Conservation (phyloP, 2,797 vertebrate species). For the Cyclopterus lumpus region DNA sequence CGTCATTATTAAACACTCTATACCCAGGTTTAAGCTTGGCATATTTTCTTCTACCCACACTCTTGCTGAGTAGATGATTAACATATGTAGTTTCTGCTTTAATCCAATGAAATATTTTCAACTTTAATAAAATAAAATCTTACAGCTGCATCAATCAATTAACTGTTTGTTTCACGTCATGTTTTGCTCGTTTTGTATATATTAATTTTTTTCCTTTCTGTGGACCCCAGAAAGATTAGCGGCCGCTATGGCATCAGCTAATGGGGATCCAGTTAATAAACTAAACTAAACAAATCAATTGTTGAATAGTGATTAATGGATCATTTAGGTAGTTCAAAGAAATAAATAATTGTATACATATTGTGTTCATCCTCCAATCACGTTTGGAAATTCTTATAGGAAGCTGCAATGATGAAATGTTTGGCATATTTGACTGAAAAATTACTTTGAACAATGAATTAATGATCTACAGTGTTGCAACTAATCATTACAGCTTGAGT, state of each 20-base stretch:
- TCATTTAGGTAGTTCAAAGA: not conserved
- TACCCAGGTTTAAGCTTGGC: not conserved
- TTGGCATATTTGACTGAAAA: not conserved
- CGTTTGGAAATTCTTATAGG: not conserved
- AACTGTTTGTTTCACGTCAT: too few relatives aligned
- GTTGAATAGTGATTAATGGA: not conserved
- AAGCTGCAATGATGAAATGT: not conserved
- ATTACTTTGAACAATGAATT: not conserved
- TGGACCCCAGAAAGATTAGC: too few relatives aligned
- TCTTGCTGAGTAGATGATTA: not conserved
- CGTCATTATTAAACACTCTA: not conserved
- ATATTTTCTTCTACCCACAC: not conserved
- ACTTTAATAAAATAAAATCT: not conserved
- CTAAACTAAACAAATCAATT: too few relatives aligned
- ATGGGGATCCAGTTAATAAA: too few relatives aligned
- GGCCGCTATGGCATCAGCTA: too few relatives aligned
- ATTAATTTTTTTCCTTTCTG: too few relatives aligned
- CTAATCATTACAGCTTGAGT: not conserved
- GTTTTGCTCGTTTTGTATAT: too few relatives aligned
- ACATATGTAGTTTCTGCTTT: not conserved
- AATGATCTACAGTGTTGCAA: not conserved
- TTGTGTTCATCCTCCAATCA: not conserved
- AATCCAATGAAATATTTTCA: not conserved
- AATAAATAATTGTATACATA: not conserved
- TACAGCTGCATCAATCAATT: not conserved